Conservation (phyloP, 2,797 vertebrate genomes). For the Falco novaeseelandiae region DNA sequence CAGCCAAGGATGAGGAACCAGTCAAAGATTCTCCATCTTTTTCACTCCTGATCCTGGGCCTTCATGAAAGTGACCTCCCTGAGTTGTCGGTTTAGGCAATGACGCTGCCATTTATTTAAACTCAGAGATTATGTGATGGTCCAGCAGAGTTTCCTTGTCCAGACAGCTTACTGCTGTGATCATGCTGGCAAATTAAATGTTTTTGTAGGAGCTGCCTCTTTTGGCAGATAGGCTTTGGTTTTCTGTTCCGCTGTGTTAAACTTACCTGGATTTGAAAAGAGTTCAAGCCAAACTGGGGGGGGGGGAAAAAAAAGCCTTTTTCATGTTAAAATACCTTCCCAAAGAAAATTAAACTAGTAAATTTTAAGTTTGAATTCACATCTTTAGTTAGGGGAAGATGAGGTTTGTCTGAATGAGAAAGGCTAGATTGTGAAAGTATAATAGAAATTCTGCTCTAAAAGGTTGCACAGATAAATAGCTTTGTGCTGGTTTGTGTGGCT, state of each 20-base stretch:
- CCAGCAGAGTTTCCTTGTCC: background rate
- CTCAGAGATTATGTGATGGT: background rate
- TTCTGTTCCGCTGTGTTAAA: background rate
- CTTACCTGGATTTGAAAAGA: background rate
- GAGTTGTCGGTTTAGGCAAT: background rate
- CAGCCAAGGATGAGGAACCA: background rate
- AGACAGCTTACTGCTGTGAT: background rate
- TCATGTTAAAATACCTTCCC: background rate
- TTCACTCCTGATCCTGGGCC: background rate
- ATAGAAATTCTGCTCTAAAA: background rate
- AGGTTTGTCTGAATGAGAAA: background rate
- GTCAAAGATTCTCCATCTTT: background rate
- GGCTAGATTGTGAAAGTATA: background rate
- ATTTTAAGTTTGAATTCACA: background rate
- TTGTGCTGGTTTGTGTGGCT: background rate
- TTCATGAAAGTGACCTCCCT: background rate
- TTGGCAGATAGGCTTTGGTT: background rate
- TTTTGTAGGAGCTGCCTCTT: background rate
- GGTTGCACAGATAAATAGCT: background rate
- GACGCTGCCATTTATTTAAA: background rate
- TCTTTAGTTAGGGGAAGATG: background rate
- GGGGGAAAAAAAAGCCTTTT: background rate
- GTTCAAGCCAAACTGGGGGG: background rate
- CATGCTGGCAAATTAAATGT: background rate
- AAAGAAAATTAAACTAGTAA: background rate